phyloP scores from a whole-genome alignment of 2,888 invertebrate species.

The Baronia brevicornis region DNA sequence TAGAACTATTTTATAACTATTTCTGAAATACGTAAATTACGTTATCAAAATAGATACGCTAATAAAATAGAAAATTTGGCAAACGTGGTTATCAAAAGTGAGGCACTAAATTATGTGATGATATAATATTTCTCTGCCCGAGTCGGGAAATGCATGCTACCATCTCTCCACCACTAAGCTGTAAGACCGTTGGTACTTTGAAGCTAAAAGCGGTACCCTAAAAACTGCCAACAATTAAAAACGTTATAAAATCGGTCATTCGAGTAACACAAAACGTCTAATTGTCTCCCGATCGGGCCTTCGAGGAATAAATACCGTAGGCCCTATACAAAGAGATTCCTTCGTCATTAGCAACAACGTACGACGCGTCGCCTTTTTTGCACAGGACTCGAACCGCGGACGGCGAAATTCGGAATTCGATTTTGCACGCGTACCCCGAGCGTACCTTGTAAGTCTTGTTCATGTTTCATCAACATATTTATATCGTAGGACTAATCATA shows the following conservation, averaged over 20 bases:
- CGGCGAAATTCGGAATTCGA: slow-evolving; percentile 21
- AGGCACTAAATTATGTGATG: no score
- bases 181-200: slow-evolving; percentile 11
- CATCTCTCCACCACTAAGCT: no score
- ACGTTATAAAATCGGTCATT: slow-evolving; percentile 18
- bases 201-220: slow-evolving; percentile 12
- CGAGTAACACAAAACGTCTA: slow-evolving; percentile 24
- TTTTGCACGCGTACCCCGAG: slow-evolving; percentile 14
- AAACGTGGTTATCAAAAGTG: no score
- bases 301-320: slow-evolving; percentile 29
- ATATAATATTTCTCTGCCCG: no score
- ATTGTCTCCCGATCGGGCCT: slow-evolving; percentile 25
- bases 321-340: slow-evolving; percentile 29
- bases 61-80: no score
- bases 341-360: slow-evolving; percentile 25
- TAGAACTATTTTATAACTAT: no score
- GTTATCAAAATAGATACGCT: no score
- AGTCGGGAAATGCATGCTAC: no score
- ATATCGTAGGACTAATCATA: no score
- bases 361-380: slow-evolving; percentile 15
- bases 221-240: slow-evolving; percentile 23
- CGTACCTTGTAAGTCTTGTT: slow-evolving; percentile 8
- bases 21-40: no score
- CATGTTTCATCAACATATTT: background rate
- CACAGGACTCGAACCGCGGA: slow-evolving; percentile 20